Evolutionary conservation across 2,113 vertebrate genomes (phyloP), one percentile per base, ranked within the genome.

Genomic region (Halichoerus grypus): DNA sequence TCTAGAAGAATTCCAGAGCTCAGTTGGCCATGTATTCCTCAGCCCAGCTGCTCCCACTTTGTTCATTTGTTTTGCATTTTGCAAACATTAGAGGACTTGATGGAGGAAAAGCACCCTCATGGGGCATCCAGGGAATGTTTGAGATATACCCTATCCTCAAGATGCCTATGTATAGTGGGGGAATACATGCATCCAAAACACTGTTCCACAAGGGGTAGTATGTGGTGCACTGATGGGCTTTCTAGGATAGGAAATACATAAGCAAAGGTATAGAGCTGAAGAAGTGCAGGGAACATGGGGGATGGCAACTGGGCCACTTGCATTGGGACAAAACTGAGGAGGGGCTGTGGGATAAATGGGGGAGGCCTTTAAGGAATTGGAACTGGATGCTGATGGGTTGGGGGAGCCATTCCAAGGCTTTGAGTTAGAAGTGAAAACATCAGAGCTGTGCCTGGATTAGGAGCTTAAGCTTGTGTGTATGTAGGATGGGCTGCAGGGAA

Each of bases 11-110:
- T 31, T 36, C 39, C 49, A 63, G 72, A 69, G 72, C n/a, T 63
- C 26, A 19, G 53, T 19, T 71, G n/a, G 57, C 63, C 36, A 0
- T 63, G 76, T 22, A 3, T 53, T 86, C 76, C 72, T 71, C 46
- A 51, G 24, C 16, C 55, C 31, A 42, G 4, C 53, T 39, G 12
- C 21, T 69, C 49, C 39, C 5, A 72, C 57, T 74, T 84, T 24
- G 12, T 63, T 88, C 24, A n/a, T 53, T 80, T 95, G 74, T 84
- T 94, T 94, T 85, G 72, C 33, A 55, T 86, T 96, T 90, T 85
- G 55, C 28, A 94, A 28, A 80, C 69, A 22, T 84, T 65, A 39
- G 57, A 92, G 36, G n/a, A 49, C 63, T 76, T 14, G 4, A 8
- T 31, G 22, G 55, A 67, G 83, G 53, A 83, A 83, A 92, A 49